Evolutionary conservation across 2,888 invertebrate species (phyloP), one percentile per base, ranked within the genome.

Genomic region (Gymnocheta viridis): DNA sequence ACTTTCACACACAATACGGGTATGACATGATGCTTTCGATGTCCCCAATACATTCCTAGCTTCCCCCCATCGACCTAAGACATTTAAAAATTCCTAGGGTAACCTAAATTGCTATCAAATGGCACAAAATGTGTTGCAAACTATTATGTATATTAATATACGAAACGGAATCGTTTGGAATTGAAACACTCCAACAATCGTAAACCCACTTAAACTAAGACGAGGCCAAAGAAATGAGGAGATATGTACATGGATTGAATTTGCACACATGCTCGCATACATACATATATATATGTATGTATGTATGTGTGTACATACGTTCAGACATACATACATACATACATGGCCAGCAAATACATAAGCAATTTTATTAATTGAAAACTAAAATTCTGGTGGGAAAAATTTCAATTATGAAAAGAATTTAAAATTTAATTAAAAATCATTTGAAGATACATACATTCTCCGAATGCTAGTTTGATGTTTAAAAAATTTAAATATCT

Each of bases 51-150:
- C 32, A 32, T 66, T 67, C 17, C 56, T 22, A 35, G 19, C 38
- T 56, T 56, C 64, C 54, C 29, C 60, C 80, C 54, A 67, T 56
- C 81, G 84, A 84, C 84, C 84, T 81, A 69, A 81, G 84, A 81
- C 81, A 81, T 84, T 77, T 74, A 29, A 62, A 72, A 67, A 81
- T 84, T 81, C 84, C 84, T 81, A 84, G 84, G 81, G 81, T 84
- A 84, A 84, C 81, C 84, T 84, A 84, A 84, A 84, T 84, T 84
- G 49, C 41, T 64, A 62, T 38, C 62, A 81, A 77, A 81, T 77
- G 77, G 76, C 66, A 84, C 81, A 84, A 81, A 77, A 73, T 72
- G 51, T 58, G 35, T 38, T 69, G 44, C 69, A 78, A 29, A 51
- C 22, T 41, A 56, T 22, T n/a, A 51, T n/a, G n/a, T 27, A 49